These are phyloP conservation scores for Eolophus roseicapilla DNA, from an alignment of 2,113 vertebrate species.

Conservation along the genomic window DNA sequence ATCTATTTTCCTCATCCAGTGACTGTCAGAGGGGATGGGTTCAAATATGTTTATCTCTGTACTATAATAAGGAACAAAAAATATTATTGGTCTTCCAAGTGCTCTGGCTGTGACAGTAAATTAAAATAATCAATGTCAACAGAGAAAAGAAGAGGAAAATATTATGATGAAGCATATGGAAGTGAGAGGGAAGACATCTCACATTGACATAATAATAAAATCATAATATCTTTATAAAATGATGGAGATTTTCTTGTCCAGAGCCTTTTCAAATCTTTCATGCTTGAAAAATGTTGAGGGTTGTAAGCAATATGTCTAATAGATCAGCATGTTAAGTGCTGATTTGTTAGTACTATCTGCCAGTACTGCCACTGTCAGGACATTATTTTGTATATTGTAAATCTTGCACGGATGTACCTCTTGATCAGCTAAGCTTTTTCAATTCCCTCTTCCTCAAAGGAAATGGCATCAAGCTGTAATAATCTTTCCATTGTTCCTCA, in stretches of 20 bases:
- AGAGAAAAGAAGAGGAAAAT: constrained; percentile 70
- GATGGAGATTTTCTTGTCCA: constrained; percentile 14
- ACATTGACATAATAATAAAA: constrained; percentile 65
- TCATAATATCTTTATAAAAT: constrained; percentile 35
- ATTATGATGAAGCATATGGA: constrained; percentile 61
- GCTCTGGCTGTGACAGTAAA: constrained; percentile 71
- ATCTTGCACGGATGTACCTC: not conserved
- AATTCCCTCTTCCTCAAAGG: not conserved
- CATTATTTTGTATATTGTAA: not conserved
- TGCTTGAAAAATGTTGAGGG: not conserved
- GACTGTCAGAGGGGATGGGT: not conserved
- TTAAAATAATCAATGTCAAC: constrained; percentile 73
- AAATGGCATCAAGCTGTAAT: not conserved
- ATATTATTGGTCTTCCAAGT: constrained; percentile 37
- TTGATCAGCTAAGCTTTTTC: not conserved
- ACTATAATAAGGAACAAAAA: constrained; percentile 55
- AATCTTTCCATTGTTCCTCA: not conserved
- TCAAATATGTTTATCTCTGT: constrained; percentile 48
- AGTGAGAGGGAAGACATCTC: constrained; percentile 29
- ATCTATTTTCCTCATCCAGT: constrained; percentile 61
- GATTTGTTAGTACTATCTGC: not conserved
- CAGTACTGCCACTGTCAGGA: not conserved
- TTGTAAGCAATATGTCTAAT: not conserved
- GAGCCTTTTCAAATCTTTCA: constrained; percentile 22
- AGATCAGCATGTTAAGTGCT: not conserved